Base-by-base conservation (phyloP, 2,797 vertebrate genomes). In the Protosalanx chinensis region DNA sequence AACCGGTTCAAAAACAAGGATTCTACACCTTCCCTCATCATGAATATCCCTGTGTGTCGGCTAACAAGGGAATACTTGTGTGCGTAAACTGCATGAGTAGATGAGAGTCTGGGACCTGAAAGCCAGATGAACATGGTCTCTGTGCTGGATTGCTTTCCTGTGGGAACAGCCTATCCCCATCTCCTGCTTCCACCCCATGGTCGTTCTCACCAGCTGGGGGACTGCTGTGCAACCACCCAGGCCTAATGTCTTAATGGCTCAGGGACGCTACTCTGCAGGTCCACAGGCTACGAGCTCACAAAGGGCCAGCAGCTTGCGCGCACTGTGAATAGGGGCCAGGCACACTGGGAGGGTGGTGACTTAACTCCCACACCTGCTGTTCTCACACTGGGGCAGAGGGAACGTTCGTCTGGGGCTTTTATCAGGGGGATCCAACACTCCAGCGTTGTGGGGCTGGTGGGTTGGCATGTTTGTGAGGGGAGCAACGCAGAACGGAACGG, bases 221-320 rank as follows among this genome's bases (percentile, higher is more conserved):
- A 86, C 86, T 74, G 79, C 82, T 88, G 90, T 85, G 88, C 91
- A 92, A 76, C 84, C 87, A 89, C 72, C 84, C 85, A 81, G 81
- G 79, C 73, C 75, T 93, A 92, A 93, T 91, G 87, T 87, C 79
- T 86, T 92, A 92, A 94, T 93, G 84, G 79, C 74, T 76, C 72
- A 77, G 74, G 70, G 77, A 37, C 72, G 53, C 87, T 78, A 12
- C 67, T 87, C 82, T 84, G 82, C 76, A 83, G 82, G 83, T 85
- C 68, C 81, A 83, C 84, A 81, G 81, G 81, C 78, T 78, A 73
- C 77, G 80, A 72, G 64, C 18, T 85, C 80, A 87, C 86, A 90
- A 88, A 79, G 78, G 77, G 77, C 51, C 58, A 72, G 68, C 83
- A 84, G 86, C 76, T 84, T 86, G 86, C 77, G 56, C 71, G 58